phyloP scores from a whole-genome alignment of 1,140 invertebrate species.

The Drosophila pachea region DNA sequence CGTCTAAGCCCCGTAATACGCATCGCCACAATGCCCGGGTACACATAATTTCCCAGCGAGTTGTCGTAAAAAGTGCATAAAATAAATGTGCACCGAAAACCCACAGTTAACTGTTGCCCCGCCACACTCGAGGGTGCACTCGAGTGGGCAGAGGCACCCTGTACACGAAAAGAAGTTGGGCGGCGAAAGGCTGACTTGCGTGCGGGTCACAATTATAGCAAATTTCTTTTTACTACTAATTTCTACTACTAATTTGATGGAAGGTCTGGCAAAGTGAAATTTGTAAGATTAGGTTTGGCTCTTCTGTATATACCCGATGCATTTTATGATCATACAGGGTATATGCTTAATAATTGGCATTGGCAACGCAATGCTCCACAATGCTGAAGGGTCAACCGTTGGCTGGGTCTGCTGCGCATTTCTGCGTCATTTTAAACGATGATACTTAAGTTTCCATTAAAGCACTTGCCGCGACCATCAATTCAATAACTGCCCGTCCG shows the following conservation, averaged over 20 bases:
- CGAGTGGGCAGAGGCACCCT: conserved; percentile 6
- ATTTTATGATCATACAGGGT: conserved; percentile 9
- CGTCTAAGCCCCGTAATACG: conserved; percentile 34
- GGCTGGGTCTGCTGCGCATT: conserved; percentile 54
- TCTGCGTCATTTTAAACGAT: conserved; percentile 75
- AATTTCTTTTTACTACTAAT: background rate
- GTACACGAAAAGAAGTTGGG: background rate
- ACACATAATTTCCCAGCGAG: conserved; percentile 64
- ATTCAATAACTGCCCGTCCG: conserved; percentile 51
- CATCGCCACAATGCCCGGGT: conserved; percentile 44
- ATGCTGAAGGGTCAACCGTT: conserved; percentile 53
- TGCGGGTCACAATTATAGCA: background rate
- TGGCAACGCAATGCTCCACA: conserved; percentile 55
- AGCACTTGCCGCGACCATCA: conserved; percentile 72
- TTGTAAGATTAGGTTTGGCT: background rate
- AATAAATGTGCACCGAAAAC: conserved; percentile 66
- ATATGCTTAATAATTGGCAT: conserved; percentile 65
- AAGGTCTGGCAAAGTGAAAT: background rate
- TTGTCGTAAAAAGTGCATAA: conserved; percentile 65
- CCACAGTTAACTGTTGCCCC: conserved; percentile 44
- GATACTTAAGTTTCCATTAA: conserved; percentile 78
- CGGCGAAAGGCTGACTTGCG: too few relatives aligned
- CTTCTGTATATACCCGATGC: background rate
- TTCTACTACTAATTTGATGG: background rate
- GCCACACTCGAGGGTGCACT: conserved; percentile 10